Conservation (phyloP, 2,113 vertebrate genomes). For the Crotophaga sulcirostris region DNA sequence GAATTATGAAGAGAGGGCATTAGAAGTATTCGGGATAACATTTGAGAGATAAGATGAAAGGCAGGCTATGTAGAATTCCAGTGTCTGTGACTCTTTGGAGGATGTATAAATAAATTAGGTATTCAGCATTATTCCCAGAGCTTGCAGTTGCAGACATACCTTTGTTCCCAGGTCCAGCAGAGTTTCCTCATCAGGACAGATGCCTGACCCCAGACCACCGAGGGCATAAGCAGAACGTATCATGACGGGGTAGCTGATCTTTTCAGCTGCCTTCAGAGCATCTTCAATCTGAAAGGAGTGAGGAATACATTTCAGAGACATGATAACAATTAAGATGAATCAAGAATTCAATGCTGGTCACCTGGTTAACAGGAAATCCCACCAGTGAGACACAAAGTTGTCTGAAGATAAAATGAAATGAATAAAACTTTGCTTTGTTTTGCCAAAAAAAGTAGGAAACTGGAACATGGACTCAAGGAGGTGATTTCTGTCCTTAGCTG, state of each 20-base stretch:
- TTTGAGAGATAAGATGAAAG: not conserved
- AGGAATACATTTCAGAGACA: not conserved
- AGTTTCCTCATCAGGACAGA: constrained; percentile 84
- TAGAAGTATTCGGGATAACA: not conserved
- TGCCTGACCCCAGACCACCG: constrained; percentile 91
- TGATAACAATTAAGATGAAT: not conserved
- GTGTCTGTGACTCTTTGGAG: not conserved
- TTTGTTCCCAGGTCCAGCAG: constrained; percentile 86
- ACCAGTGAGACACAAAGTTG: not conserved
- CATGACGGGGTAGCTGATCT: constrained; percentile 93
- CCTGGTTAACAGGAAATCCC: not conserved
- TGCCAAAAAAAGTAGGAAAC: not conserved
- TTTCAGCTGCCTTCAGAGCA: constrained; percentile 87
- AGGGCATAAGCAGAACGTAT: constrained; percentile 92
- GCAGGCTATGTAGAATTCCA: not conserved
- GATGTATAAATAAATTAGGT: not conserved
- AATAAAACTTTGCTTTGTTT: not conserved
- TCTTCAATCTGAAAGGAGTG: constrained; percentile 81
- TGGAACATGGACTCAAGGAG: not conserved
- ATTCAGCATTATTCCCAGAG: not conserved
- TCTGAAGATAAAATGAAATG: not conserved
- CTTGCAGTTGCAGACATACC: constrained; percentile 65
- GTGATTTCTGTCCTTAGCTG: not conserved
- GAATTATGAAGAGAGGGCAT: not conserved
- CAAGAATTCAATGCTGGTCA: not conserved